Base-by-base conservation (phyloP, 2,888 invertebrate genomes). In the Branchellion lobata region DNA sequence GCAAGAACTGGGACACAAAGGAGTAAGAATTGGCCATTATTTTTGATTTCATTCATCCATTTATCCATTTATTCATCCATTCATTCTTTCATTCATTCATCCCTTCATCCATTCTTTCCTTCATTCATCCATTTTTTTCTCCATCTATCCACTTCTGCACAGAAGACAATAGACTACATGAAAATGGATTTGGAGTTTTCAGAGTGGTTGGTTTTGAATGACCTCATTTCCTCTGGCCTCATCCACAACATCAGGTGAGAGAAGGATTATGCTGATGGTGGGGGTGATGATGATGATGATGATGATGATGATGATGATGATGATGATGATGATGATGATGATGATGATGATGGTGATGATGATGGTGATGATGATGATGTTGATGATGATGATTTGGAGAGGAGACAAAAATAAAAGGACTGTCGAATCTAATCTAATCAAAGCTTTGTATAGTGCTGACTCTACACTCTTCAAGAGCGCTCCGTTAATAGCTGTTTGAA, bases 121-220 rank as follows among this genome's bases (percentile, higher is more conserved):
- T 31, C 5, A 21, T 75, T 40, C 53, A 5, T 21, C 21, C 51
- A 51, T 8, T 40, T 40, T 40, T 24, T 14, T 24, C 69, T n/a
- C n/a, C n/a, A n/a, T n/a, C n/a, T n/a, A n/a, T n/a, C n/a, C 77
- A 21, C 18, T 29, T 3, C 53, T 34, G 84, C 83, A n/a, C 84
- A 87, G 86, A 81, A 80, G 21, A 80, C 83, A 0, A 86, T 88
- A 36, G 86, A 87, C 82, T 86, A 86, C 73, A 81, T 88, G 36
- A 88, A 88, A 81, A 85, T 88, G 81, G 88, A 88, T 81, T 84
- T 87, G 18, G 87, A 88, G 79, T 86, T 85, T 51, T 84, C 84
- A 0, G 87, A 88, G 80, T 88, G 87, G 86, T 83, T 83, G 1
- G 85, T 85, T 0, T 79, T 87, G 5, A 74, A 82, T 34, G 82